Conservation (phyloP, 2,113 vertebrate species). For the Cariama cristata region DNA sequence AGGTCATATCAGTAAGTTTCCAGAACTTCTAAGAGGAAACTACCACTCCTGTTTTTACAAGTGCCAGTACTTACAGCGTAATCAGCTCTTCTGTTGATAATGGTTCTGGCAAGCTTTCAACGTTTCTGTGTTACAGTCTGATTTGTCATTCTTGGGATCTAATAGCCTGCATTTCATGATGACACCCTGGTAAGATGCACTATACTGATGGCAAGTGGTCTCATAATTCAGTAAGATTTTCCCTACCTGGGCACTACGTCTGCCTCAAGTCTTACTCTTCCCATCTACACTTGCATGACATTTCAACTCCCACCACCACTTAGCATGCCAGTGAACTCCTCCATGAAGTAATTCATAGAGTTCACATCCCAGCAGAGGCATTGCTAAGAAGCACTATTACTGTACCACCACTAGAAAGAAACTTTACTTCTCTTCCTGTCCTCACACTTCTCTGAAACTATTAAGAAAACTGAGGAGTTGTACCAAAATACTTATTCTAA, state of each 20-base stretch:
- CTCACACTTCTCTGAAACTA: neutral
- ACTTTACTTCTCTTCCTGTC: neutral
- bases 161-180: neutral
- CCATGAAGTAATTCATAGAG: fast-evolving
- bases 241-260: neutral
- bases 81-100: constrained; percentile 5
- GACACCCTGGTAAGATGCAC: neutral
- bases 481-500: neutral
- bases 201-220: neutral
- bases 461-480: neutral
- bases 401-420: neutral
- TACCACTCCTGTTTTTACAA: neutral
- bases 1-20: neutral
- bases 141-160: neutral
- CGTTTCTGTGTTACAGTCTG: neutral
- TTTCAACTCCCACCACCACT: neutral
- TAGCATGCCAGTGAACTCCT: fast-evolving
- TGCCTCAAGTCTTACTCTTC: neutral
- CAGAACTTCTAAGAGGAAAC: neutral
- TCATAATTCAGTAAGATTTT: neutral
- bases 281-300: neutral
- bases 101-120: neutral
- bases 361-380: neutral
- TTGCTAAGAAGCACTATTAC: neutral
- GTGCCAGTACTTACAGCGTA: neutral